Conservation (phyloP, 2,888 invertebrate genomes). For the Xylophagus ater region DNA sequence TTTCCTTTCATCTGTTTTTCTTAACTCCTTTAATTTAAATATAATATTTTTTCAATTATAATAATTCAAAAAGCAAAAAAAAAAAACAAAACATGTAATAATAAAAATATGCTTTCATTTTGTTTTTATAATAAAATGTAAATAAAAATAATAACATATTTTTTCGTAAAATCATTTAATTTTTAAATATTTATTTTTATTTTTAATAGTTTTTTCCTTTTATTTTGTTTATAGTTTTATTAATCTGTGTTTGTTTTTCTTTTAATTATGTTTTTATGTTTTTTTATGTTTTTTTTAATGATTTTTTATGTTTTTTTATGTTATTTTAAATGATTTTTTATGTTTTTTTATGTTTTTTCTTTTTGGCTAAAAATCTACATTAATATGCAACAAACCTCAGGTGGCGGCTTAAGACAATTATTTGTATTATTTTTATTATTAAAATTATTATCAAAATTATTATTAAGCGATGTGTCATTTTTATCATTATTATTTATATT, state of each 20-base stretch:
- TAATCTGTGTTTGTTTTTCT: not conserved
- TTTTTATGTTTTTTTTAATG: not conserved
- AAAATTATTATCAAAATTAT: constrained; percentile 12
- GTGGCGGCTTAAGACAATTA: constrained; percentile 18
- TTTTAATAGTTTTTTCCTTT: not conserved
- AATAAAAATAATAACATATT: no score
- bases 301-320: not conserved
- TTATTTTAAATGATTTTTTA: not conserved
- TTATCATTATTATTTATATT: constrained; percentile 3
- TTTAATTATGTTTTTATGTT: no score
- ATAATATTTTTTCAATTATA: constrained; percentile 4
- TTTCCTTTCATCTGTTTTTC: constrained; percentile 1
- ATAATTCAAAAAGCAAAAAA: constrained; percentile 6
- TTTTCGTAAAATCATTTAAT: not conserved
- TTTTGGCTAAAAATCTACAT: constrained; percentile 17
- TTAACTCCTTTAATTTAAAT: constrained; percentile 1
- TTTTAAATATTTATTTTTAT: not conserved
- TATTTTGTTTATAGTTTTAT: not conserved
- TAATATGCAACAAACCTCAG: constrained; percentile 21
- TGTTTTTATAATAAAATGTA: no score
- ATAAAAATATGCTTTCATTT: not conserved
- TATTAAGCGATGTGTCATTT: constrained; percentile 8
- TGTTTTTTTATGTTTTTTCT: not conserved
- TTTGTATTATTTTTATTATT: constrained; percentile 11
- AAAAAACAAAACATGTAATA: not conserved